Conservation (phyloP, 2,888 invertebrate species). For the Thumatha senex region DNA sequence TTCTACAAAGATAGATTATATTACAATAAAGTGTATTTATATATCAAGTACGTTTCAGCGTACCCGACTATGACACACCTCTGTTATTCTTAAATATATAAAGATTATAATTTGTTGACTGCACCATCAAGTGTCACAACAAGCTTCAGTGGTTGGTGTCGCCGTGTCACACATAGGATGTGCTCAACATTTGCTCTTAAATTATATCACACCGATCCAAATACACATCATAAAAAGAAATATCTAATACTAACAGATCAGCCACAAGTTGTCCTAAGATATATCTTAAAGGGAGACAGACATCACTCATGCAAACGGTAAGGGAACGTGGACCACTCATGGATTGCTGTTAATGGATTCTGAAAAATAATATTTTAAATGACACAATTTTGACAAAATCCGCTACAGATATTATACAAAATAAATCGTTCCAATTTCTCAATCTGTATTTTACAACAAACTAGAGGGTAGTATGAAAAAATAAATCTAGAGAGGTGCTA, state of each 20-base stretch:
- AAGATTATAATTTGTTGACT: constrained; percentile 10
- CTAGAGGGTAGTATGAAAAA: neutral
- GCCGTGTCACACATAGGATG: constrained; percentile 24
- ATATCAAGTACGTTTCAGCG: neutral
- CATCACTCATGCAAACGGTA: constrained; percentile 61
- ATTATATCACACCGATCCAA: constrained; percentile 26
- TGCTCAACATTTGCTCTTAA: constrained; percentile 13
- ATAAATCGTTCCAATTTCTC: neutral
- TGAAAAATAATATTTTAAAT: constrained; percentile 12
- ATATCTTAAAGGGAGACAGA: constrained; percentile 55
- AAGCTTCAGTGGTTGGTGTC: constrained; percentile 42
- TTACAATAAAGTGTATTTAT: too few relatives aligned
- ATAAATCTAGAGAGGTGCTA: neutral
- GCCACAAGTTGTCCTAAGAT: constrained; percentile 58
- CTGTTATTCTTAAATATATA: neutral
- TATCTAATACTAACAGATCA: constrained; percentile 61
- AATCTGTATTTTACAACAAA: neutral
- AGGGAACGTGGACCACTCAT: constrained; percentile 56
- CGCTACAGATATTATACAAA: neutral
- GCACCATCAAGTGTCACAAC: constrained; percentile 46
- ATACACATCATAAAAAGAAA: constrained; percentile 23
- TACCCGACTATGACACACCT: neutral
- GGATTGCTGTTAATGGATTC: constrained; percentile 22
- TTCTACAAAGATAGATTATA: neutral
- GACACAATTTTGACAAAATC: neutral